These are phyloP conservation scores for Stegastes partitus DNA, from an alignment of 2,113 vertebrate genomes.

Conservation along the genomic window DNA sequence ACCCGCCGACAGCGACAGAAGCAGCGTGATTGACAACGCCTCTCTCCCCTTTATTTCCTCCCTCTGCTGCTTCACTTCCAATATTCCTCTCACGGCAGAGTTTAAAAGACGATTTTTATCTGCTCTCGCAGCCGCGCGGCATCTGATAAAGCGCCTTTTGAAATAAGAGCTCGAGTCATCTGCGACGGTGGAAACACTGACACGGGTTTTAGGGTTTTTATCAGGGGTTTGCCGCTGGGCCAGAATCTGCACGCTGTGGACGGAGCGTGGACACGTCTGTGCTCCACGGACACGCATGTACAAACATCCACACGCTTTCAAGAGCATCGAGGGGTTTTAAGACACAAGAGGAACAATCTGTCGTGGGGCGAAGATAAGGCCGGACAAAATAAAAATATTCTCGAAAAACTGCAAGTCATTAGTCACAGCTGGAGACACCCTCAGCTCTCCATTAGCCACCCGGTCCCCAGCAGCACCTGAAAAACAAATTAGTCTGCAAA, in stretches of 20 bases:
- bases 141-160: slow-evolving; percentile 67
- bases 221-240: slow-evolving; percentile 47
- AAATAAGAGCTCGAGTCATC: slow-evolving; percentile 56
- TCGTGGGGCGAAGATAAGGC: neutral
- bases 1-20: slow-evolving; percentile 70
- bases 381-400: slow-evolving; percentile 26
- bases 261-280: slow-evolving; percentile 28
- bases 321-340: slow-evolving; percentile 7
- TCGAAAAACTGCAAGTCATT: slow-evolving; percentile 27
- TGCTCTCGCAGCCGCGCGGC: slow-evolving; percentile 35
- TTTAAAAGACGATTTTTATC: slow-evolving; percentile 67
- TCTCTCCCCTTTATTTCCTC: slow-evolving; percentile 51
- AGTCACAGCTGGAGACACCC: slow-evolving; percentile 45
- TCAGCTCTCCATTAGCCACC: slow-evolving; percentile 13
- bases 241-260: slow-evolving; percentile 30
- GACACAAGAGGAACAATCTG: neutral
- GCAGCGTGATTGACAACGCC: slow-evolving; percentile 66
- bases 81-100: slow-evolving; percentile 50
- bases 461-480: slow-evolving; percentile 7
- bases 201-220: slow-evolving; percentile 42
- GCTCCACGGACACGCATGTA: slow-evolving; percentile 24
- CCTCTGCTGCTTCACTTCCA: slow-evolving; percentile 58
- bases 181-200: slow-evolving; percentile 59
- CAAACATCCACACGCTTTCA: neutral
- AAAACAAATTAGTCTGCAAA: slow-evolving; percentile 51